These are phyloP conservation scores for Drosophila punjabiensis DNA, from an alignment of 1,140 invertebrate genomes.

Conservation along the genomic window DNA sequence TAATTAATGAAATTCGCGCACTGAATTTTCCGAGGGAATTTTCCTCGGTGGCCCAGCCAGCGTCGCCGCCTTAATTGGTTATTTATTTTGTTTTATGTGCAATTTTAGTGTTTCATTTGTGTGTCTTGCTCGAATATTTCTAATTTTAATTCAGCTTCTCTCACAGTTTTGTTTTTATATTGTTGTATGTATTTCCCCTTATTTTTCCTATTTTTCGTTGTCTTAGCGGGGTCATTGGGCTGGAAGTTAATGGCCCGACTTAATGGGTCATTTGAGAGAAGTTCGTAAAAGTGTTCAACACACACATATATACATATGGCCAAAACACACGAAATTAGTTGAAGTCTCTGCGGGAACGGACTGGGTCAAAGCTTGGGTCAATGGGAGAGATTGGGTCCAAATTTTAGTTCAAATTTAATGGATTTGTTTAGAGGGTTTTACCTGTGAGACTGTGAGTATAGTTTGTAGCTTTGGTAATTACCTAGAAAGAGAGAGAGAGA, in stretches of 20 bases:
- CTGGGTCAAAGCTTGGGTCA: slow-evolving; percentile 57
- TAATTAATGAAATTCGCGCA: slow-evolving; percentile 81
- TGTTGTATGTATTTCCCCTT: slow-evolving; percentile 11
- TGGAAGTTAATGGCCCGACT: slow-evolving; percentile 70
- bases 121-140: slow-evolving; percentile 45
- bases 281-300: slow-evolving; percentile 67
- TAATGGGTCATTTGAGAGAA: slow-evolving; percentile 79
- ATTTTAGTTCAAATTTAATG: slow-evolving; percentile 39
- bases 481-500: slow-evolving; percentile 42
- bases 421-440: slow-evolving; percentile 40
- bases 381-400: slow-evolving; percentile 35
- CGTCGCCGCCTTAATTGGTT: slow-evolving; percentile 63
- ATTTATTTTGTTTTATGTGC: slow-evolving; percentile 77
- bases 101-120: slow-evolving; percentile 51
- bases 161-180: slow-evolving; percentile 10
- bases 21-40: slow-evolving; percentile 60
- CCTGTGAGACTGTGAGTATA: slow-evolving; percentile 24
- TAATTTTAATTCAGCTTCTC: slow-evolving; percentile 61
- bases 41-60: slow-evolving; percentile 3
- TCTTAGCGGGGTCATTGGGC: slow-evolving; percentile 73
- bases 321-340: slow-evolving; percentile 61
- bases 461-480: slow-evolving; percentile 11
- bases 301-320: slow-evolving; percentile 29
- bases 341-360: slow-evolving; percentile 32
- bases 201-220: slow-evolving; percentile 23